Evolutionary conservation across 2,888 invertebrate species (phyloP), one percentile per base, ranked within the genome.

Genomic region (Cheilosia grossa): DNA sequence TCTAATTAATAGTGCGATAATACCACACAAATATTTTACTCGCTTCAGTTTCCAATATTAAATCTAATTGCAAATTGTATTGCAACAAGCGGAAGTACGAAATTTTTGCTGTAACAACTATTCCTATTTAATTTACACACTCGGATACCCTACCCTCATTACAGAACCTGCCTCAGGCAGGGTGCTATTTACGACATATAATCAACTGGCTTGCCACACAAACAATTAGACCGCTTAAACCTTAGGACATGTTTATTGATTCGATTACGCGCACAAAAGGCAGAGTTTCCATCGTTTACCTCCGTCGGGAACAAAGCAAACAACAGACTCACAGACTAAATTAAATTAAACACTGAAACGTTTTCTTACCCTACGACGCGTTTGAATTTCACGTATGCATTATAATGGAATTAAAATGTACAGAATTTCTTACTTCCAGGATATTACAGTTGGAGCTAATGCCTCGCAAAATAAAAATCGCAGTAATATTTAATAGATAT

Each of bases 321-420:
- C 40, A 40, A 13, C 19, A 72, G 59, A 27, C 72, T 24, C 33
- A 21, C 63, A 73, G 44, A 30, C 49, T 64, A 47, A 64, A 81
- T 81, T 81, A 75, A 21, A 69, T 75, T 63, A 75, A 69, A 63
- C 63, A 63, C 61, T 54, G 74, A 69, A 81, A 56, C 74, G 61
- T 42, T 69, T 69, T 64, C 49, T 42, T 58, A 42, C 40, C 72
- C 42, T 53, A 47, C 53, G 49, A 63, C 47, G 15, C 21, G 44
- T 64, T 59, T 59, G 30, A 30, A 42, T 63, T 64, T 69, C 64
- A 61, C 58, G 49, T 21, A 51, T 70, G 82, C 77, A 77, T 77
- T 64, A 66, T 64, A 58, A 51, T 70, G 51, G 44, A 77, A 77
- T 70, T 69, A 63, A 82, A 77, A 77, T 82, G 77, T 77, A 51